A percentile compares a stretch with the other conserved stretches of the same genome.
phyloP scores from a whole-genome alignment of 1,140 invertebrate genomes.

The Drosophila kurseongensis region DNA sequence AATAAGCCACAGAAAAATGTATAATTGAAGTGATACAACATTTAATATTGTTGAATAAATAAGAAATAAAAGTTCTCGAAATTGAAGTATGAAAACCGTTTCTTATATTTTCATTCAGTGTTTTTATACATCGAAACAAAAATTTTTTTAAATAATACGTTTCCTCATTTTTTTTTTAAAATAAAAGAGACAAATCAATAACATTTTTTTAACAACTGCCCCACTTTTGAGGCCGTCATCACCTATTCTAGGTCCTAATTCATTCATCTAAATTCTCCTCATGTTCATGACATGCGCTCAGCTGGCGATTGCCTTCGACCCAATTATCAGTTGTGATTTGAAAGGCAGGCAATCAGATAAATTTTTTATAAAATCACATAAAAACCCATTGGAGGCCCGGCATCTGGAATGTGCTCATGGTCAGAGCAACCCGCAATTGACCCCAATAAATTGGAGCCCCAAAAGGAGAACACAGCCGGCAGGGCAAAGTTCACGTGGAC shows the following conservation, averaged over 20 bases:
- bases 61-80: no score
- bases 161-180: no score
- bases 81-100: no score
- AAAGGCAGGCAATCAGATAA: constrained; percentile 28
- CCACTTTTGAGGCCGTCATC: constrained; percentile 1
- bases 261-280: constrained; percentile 61
- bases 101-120: no score
- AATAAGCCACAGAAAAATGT: no score
- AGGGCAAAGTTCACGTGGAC: constrained; percentile 22
- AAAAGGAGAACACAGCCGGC: constrained; percentile 23
- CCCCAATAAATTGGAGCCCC: constrained; percentile 66
- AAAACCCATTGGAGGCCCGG: constrained; percentile 7
- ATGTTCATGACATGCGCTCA: constrained; percentile 31
- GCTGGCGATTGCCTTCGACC: constrained; percentile 47
- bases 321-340: constrained; percentile 78
- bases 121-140: no score
- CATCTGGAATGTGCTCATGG: constrained; percentile 21
- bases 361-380: constrained; percentile 50
- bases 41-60: no score
- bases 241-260: constrained; percentile 41
- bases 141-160: no score
- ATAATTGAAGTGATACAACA: no score
- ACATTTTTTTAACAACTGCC: neutral
- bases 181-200: neutral
- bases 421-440: constrained; percentile 24